Conservation (phyloP, 1,140 invertebrate species). For the Aphelenchoides fujianensis region DNA sequence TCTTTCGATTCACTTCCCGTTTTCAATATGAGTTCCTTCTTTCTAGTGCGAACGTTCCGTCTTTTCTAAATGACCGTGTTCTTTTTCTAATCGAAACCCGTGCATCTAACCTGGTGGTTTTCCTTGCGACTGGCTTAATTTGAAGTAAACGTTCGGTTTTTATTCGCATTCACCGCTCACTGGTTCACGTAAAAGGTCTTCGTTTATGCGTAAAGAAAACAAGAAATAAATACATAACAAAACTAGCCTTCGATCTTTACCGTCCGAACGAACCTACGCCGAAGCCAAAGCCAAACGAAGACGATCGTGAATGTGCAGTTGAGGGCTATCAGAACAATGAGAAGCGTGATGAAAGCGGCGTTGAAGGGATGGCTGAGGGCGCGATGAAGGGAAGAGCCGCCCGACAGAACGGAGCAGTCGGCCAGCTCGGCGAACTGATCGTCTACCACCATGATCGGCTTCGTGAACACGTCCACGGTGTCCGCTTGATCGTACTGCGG, state of each 20-base stretch:
- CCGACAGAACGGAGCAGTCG: constrained; percentile 31
- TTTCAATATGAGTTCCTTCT: too few relatives aligned
- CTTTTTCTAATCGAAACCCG: too few relatives aligned
- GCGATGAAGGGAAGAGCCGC: background rate
- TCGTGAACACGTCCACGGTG: constrained; percentile 50
- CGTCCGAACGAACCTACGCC: constrained; percentile 1
- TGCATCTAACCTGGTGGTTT: too few relatives aligned
- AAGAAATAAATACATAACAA: constrained; percentile 19
- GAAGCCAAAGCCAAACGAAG: constrained; percentile 1
- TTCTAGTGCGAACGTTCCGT: too few relatives aligned
- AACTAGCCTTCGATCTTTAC: constrained; percentile 12
- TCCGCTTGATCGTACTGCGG: constrained; percentile 31
- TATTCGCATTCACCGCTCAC: too few relatives aligned
- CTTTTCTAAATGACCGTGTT: too few relatives aligned
- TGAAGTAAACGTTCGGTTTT: too few relatives aligned
- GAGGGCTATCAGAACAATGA: background rate
- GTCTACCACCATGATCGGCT: constrained; percentile 52
- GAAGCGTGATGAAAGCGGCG: background rate
- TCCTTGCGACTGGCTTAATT: too few relatives aligned
- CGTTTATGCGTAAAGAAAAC: background rate
- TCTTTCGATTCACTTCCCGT: too few relatives aligned
- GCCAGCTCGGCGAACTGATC: constrained; percentile 46
- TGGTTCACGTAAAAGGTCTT: too few relatives aligned
- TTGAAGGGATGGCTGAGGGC: background rate
- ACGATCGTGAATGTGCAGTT: constrained; percentile 4